Evolutionary conservation across 2,888 invertebrate genomes (phyloP).

Genomic region (Alsophila aescularia): DNA sequence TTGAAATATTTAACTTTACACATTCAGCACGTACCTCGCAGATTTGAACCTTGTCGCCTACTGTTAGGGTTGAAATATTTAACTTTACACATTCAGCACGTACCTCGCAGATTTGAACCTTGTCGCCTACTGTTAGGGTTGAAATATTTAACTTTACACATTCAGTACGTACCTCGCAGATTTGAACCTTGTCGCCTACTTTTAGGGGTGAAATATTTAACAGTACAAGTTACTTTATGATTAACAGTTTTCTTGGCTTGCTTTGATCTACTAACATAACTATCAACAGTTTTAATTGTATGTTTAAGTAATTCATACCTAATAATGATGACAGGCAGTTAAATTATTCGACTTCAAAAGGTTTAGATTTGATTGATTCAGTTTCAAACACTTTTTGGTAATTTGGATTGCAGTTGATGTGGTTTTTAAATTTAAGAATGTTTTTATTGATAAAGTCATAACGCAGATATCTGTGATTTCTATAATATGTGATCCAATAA

Average conservation of each 20-base stretch:
- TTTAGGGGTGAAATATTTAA: neutral
- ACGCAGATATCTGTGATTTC: too few relatives aligned
- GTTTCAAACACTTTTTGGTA: too few relatives aligned
- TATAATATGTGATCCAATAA: too few relatives aligned
- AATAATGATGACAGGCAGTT: too few relatives aligned
- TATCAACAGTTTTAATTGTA: neutral
- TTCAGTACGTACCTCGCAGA: neutral
- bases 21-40: neutral
- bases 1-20: neutral
- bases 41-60: neutral
- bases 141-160: neutral
- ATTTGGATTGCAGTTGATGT: too few relatives aligned
- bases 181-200: neutral
- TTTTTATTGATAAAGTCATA: too few relatives aligned
- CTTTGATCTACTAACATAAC: constrained; percentile 1
- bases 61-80: neutral
- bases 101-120: neutral
- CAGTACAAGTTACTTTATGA: neutral
- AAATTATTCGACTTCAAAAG: too few relatives aligned
- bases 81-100: neutral
- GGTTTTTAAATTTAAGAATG: too few relatives aligned
- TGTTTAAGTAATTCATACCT: neutral
- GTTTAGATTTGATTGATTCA: too few relatives aligned
- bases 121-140: neutral
- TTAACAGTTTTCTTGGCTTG: neutral